Percentiles rank a stretch among this genome's conserved stretches.
Evolutionary conservation across 2,797 vertebrate species (phyloP).

Genomic region (Parauchenoglanis punctatus): DNA sequence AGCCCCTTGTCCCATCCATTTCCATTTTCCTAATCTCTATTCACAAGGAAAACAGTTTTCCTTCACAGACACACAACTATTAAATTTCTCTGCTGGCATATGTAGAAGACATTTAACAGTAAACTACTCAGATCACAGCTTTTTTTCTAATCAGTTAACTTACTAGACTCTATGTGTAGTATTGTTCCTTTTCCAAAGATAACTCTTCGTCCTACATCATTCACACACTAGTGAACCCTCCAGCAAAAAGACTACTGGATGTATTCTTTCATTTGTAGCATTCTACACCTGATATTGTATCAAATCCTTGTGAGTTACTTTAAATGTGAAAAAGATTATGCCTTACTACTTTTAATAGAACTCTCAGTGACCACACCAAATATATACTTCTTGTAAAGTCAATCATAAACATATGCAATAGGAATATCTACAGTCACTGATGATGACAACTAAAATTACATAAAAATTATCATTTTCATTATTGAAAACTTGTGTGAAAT

Average conservation of each 20-base stretch:
- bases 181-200: slow-evolving; percentile 52
- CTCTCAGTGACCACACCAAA: not conserved
- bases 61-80: not conserved
- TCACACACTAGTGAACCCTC: slow-evolving; percentile 41
- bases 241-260: not conserved
- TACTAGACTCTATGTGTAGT: slow-evolving; percentile 47
- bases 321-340: not conserved
- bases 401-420: not conserved
- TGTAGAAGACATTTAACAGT: not conserved
- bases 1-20: slow-evolving; percentile 32
- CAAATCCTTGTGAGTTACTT: not conserved
- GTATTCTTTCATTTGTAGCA: not conserved
- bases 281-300: not conserved
- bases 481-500: not conserved
- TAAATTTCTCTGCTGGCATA: not conserved
- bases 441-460: too few species aligned
- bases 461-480: not conserved
- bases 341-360: not conserved
- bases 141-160: slow-evolving; percentile 25
- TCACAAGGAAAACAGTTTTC: slow-evolving; percentile 26
- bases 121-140: not conserved
- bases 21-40: not conserved
- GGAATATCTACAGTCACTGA: not conserved
- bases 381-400: not conserved
- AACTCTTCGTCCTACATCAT: slow-evolving; percentile 2